Conservation (phyloP, 1,140 invertebrate genomes). For the Delia radicum region DNA sequence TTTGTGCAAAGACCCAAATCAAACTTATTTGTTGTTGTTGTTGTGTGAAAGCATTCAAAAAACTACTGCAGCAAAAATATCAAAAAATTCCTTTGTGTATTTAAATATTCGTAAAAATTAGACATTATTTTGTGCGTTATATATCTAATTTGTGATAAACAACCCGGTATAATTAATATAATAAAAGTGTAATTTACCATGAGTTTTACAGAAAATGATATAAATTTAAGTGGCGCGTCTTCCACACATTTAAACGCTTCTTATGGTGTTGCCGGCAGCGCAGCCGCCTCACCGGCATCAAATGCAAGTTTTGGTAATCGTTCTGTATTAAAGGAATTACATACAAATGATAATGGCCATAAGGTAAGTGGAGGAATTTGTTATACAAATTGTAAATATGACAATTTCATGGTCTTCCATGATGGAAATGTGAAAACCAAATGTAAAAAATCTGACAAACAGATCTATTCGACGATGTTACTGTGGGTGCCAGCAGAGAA, state of each 20-base stretch:
- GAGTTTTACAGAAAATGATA: slow-evolving; percentile 9
- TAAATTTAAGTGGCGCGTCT: slow-evolving; percentile 3
- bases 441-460: no score
- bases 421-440: no score
- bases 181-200: background rate
- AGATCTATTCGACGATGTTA: no score
- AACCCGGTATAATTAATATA: background rate
- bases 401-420: no score
- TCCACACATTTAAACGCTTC: background rate
- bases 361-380: background rate
- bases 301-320: background rate
- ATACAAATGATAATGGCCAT: background rate
- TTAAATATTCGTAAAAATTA: background rate
- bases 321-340: slow-evolving; percentile 8
- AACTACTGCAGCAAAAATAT: background rate
- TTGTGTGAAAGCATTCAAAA: background rate
- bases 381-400: no score
- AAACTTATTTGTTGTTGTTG: background rate
- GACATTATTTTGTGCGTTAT: no score
- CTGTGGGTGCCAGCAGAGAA: no score
- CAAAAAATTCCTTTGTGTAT: background rate
- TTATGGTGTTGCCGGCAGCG: background rate
- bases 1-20: background rate
- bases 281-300: background rate
- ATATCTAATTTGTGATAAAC: no score